A percentile compares a stretch with the other conserved stretches of the same genome.
Evolutionary conservation across 2,888 invertebrate species (phyloP).

Genomic region (Perizoma flavofasciatum): DNA sequence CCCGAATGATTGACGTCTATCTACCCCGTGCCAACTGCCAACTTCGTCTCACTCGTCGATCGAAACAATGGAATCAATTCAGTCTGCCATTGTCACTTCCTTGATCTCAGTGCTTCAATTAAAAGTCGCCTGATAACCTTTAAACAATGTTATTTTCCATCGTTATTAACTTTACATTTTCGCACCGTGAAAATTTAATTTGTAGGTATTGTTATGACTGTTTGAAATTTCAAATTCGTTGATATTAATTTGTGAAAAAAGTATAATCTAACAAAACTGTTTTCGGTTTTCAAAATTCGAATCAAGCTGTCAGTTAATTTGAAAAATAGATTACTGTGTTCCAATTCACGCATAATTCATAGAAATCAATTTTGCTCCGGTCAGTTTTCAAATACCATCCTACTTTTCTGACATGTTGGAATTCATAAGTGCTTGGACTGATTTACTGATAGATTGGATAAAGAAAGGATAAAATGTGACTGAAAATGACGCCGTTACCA

Average conservation of each 20-base stretch:
- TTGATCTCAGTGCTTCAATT: constrained; percentile 31
- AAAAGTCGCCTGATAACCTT: background rate
- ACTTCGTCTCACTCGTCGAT: constrained; percentile 36
- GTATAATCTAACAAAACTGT: constrained; percentile 12
- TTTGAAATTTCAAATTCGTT: too few species aligned
- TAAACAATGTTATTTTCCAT: too few species aligned
- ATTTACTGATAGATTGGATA: constrained; percentile 19
- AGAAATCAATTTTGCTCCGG: constrained; percentile 30
- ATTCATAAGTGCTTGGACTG: constrained; percentile 37
- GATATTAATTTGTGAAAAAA: background rate
- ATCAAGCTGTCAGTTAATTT: constrained; percentile 23
- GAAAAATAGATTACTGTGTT: constrained; percentile 21
- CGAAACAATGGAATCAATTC: constrained; percentile 44
- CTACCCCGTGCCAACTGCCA: constrained; percentile 46
- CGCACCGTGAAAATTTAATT: too few species aligned
- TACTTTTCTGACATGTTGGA: constrained; percentile 27
- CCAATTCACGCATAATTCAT: constrained; percentile 33
- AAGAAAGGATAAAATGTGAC: constrained; percentile 16
- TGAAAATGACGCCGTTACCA: constrained; percentile 55
- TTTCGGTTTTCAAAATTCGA: background rate
- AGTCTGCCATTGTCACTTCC: constrained; percentile 50
- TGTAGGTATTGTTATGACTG: too few species aligned
- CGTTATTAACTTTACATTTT: too few species aligned
- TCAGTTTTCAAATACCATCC: constrained; percentile 38
- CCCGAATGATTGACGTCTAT: constrained; percentile 43